These are phyloP conservation scores for Chrysodeixis includens DNA, from an alignment of 2,888 invertebrate genomes.

Conservation along the genomic window DNA sequence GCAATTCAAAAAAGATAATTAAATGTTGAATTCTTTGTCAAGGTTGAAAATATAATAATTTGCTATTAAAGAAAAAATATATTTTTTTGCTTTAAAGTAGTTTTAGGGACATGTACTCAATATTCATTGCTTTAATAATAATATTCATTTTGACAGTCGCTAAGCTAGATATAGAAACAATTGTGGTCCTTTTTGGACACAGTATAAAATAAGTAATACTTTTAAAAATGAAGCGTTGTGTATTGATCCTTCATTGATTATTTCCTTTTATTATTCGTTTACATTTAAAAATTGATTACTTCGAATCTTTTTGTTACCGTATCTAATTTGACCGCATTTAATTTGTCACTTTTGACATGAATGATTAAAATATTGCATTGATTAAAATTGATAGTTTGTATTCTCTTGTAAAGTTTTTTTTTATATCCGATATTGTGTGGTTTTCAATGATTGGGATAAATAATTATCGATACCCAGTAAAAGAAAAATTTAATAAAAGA, in stretches of 20 bases:
- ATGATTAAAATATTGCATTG: conserved; percentile 12
- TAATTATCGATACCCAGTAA: background rate
- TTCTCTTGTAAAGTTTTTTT: background rate
- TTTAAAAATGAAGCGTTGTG: background rate
- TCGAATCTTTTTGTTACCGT: conserved; percentile 36
- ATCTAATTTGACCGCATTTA: conserved; percentile 43
- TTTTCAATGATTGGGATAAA: background rate
- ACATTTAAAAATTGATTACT: conserved; percentile 32
- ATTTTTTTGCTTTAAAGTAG: too few relatives aligned
- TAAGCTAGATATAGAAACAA: too few relatives aligned
- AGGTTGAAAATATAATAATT: too few relatives aligned
- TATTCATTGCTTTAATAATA: too few relatives aligned
- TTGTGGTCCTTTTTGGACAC: too few relatives aligned
- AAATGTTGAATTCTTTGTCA: too few relatives aligned
- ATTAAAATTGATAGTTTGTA: background rate
- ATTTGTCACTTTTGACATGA: conserved; percentile 52
- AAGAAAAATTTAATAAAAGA: too few relatives aligned
- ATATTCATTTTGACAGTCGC: too few relatives aligned
- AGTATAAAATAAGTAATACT: too few relatives aligned
- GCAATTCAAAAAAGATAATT: background rate
- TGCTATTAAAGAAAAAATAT: too few relatives aligned
- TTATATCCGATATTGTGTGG: background rate
- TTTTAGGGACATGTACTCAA: too few relatives aligned
- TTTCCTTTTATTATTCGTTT: background rate
- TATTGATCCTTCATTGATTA: background rate